Percentiles rank a stretch among this genome's conserved stretches.
These are phyloP conservation scores for Coenobita brevimanus DNA, from an alignment of 1,140 invertebrate genomes.

Conservation along the genomic window DNA sequence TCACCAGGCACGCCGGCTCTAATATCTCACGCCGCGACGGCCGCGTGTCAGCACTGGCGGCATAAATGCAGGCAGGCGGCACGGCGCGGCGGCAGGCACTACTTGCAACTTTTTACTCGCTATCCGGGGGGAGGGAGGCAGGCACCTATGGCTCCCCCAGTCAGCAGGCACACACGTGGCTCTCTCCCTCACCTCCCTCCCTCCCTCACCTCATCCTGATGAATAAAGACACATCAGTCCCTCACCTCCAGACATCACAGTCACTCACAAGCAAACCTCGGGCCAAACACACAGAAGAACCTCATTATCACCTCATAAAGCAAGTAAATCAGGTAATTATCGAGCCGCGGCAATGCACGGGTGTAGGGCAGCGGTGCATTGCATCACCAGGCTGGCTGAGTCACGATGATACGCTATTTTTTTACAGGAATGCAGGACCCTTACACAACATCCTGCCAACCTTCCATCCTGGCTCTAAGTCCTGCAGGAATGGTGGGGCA, in stretches of 20 bases:
- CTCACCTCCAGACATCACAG: no score
- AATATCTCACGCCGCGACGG: constrained; percentile 44
- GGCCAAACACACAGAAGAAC: not conserved
- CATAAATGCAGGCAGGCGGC: constrained; percentile 48
- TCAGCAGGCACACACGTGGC: constrained; percentile 30
- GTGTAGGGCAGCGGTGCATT: constrained; percentile 48
- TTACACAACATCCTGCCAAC: not conserved
- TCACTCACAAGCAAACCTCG: not conserved
- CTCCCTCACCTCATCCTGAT: constrained; percentile 2
- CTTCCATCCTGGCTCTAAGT: not conserved
- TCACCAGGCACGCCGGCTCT: constrained; percentile 8
- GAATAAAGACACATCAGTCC: constrained; percentile 32
- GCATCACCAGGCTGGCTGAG: constrained; percentile 53
- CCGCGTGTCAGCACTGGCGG: constrained; percentile 54
- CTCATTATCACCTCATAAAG: not conserved
- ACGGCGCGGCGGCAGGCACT: constrained; percentile 51
- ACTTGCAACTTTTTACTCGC: constrained; percentile 61
- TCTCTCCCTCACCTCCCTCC: not conserved
- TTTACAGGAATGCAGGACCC: not conserved
- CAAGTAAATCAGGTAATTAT: constrained; percentile 41
- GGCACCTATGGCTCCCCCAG: not conserved
- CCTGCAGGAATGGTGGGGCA: not conserved
- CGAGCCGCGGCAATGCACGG: constrained; percentile 57
- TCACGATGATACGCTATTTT: constrained; percentile 49
- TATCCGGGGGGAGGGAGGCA: constrained; percentile 9